Evolutionary conservation across 1,140 invertebrate genomes (phyloP).

Genomic region (Drosophila repletoides): DNA sequence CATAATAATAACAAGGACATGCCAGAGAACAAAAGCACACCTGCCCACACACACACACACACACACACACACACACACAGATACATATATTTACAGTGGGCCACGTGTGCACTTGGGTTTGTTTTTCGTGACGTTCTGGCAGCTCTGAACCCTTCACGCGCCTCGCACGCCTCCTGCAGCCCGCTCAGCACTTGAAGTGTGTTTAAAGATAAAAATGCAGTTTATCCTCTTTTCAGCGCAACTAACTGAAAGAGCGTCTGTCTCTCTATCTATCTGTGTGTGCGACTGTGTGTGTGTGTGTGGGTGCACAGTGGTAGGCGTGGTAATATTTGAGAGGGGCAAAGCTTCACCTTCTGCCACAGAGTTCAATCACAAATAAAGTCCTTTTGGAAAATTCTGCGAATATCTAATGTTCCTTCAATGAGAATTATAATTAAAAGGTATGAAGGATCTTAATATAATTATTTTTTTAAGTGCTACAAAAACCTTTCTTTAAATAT

Average conservation of each 20-base stretch:
- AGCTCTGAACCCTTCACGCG: slow-evolving; percentile 19
- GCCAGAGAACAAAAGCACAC: slow-evolving; percentile 74
- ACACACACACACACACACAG: slow-evolving; percentile 15
- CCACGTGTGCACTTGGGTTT: slow-evolving; percentile 50
- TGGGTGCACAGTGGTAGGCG: no score
- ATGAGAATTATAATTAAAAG: no score
- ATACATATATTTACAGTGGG: slow-evolving; percentile 3
- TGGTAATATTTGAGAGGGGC: no score
- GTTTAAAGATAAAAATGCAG: slow-evolving; percentile 81
- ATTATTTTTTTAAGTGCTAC: no score
- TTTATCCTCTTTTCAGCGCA: slow-evolving; percentile 78
- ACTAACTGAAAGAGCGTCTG: slow-evolving; percentile 56
- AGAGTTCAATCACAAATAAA: no score
- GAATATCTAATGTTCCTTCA: no score
- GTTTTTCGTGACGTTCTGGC: slow-evolving; percentile 68
- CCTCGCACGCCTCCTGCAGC: background rate
- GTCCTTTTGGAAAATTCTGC: no score
- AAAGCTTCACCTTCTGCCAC: no score
- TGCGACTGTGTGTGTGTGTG: slow-evolving; percentile 4
- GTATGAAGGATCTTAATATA: no score
- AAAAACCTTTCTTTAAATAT: no score
- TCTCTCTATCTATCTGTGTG: background rate
- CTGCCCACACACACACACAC: slow-evolving; percentile 39
- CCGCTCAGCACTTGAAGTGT: slow-evolving; percentile 67
- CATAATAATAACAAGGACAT: slow-evolving; percentile 79